phyloP scores from a whole-genome alignment of 2,113 vertebrate genomes.

The Phodopus roborovskii region DNA sequence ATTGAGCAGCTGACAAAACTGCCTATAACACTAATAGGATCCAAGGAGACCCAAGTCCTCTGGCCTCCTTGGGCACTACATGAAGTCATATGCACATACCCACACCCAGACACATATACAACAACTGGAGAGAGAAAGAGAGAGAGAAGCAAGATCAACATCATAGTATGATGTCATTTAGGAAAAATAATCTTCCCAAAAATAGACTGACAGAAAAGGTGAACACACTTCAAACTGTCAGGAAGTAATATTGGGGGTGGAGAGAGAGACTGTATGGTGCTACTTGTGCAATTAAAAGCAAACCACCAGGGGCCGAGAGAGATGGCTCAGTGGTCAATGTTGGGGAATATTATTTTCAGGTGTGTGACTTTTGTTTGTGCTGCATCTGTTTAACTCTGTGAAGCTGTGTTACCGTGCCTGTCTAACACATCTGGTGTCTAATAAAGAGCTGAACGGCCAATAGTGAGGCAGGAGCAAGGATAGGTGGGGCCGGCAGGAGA shows the following conservation, averaged over 20 bases:
- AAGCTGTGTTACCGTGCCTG: too few relatives aligned
- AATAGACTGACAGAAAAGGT: not conserved
- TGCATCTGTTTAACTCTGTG: too few relatives aligned
- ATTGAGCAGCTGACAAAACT: not conserved
- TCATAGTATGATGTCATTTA: not conserved
- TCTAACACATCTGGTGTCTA: too few relatives aligned
- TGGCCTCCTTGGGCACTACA: not conserved
- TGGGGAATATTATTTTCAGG: too few relatives aligned
- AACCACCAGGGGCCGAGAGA: not conserved
- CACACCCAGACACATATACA: not conserved
- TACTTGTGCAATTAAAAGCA: not conserved
- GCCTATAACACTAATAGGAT: not conserved
- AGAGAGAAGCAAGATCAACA: not conserved
- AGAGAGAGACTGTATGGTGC: not conserved
- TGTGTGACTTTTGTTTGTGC: too few relatives aligned
- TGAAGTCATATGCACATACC: not conserved
- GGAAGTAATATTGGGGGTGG: not conserved
- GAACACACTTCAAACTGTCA: not conserved
- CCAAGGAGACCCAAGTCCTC: not conserved
- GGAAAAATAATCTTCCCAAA: not conserved
- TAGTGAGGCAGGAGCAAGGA: too few relatives aligned
- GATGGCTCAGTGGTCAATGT: not conserved
- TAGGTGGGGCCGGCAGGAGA: too few relatives aligned
- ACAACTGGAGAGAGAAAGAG: not conserved
- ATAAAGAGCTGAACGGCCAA: too few relatives aligned